Conservation (phyloP, 2,797 vertebrate species). For the Novumbra hubbsi region DNA sequence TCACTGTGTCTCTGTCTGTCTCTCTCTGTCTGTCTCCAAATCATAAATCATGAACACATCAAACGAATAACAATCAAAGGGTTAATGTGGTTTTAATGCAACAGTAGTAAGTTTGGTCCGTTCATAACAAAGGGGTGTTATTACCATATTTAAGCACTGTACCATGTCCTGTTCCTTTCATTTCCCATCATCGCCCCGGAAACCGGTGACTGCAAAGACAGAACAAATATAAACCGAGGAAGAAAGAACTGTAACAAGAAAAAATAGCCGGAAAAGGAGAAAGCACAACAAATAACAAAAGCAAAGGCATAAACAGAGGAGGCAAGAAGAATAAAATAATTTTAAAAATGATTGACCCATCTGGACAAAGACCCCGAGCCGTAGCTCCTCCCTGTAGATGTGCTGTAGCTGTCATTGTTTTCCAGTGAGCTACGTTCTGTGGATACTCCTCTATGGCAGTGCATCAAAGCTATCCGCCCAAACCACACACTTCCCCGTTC, state of each 20-base stretch:
- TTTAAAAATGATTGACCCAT: slow-evolving; percentile 14
- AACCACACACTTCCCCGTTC: no score
- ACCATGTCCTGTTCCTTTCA: neutral
- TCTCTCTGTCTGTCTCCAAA: neutral
- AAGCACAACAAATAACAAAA: slow-evolving; percentile 30
- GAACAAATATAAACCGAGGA: neutral
- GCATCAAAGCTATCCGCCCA: slow-evolving; percentile 45
- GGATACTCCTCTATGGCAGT: slow-evolving; percentile 31
- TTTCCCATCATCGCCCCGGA: neutral
- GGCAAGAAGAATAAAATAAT: slow-evolving; percentile 36
- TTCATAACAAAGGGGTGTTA: neutral
- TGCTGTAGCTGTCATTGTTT: slow-evolving; percentile 19
- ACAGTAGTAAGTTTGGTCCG: neutral
- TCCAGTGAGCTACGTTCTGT: slow-evolving; percentile 27
- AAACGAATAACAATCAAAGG: neutral
- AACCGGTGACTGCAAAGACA: neutral
- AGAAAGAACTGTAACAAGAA: neutral
- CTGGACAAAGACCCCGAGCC: neutral
- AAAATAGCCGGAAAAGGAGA: neutral
- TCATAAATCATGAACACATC: neutral
- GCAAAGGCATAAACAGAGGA: slow-evolving; percentile 23
- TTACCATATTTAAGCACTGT: neutral
- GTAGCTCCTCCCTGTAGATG: neutral
- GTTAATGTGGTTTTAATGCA: neutral
- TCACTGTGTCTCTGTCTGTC: no score